Evolutionary conservation across 1,140 invertebrate species (phyloP).

Genomic region (Drosophila repleta): DNA sequence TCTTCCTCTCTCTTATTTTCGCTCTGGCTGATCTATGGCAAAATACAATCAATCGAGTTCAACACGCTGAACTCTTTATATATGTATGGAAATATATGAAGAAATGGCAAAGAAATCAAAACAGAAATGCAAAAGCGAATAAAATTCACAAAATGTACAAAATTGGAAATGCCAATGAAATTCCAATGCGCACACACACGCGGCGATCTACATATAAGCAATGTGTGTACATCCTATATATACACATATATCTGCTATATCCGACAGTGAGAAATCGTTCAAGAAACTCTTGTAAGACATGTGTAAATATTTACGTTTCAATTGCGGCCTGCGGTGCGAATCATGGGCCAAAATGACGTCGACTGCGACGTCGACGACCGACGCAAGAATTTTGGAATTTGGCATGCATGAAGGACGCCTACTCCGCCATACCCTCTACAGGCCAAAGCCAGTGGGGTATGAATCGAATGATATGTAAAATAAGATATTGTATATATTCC

Average conservation of each 20-base stretch:
- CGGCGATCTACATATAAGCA: conserved; percentile 6
- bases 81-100: neutral
- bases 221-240: conserved; percentile 3
- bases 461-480: too few relatives aligned
- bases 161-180: conserved; percentile 76
- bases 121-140: conserved; percentile 8
- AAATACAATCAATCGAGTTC: conserved; percentile 42
- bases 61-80: conserved; percentile 32
- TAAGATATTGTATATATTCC: too few relatives aligned
- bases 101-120: conserved; percentile 10
- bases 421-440: conserved; percentile 46
- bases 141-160: conserved; percentile 50
- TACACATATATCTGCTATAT: conserved; percentile 21
- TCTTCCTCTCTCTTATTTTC: neutral
- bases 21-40: conserved; percentile 32
- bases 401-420: conserved; percentile 76
- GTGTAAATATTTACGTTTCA: conserved; percentile 77
- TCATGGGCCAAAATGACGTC: conserved; percentile 55
- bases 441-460: too few relatives aligned
- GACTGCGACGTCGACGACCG: conserved; percentile 77
- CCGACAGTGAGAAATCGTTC: conserved; percentile 64
- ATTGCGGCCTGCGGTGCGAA: conserved; percentile 4
- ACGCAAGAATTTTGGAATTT: conserved; percentile 81
- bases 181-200: conserved; percentile 52
- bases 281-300: conserved; percentile 74